Base-by-base conservation (phyloP, 2,797 vertebrate species). In the Gobio occitaniae region DNA sequence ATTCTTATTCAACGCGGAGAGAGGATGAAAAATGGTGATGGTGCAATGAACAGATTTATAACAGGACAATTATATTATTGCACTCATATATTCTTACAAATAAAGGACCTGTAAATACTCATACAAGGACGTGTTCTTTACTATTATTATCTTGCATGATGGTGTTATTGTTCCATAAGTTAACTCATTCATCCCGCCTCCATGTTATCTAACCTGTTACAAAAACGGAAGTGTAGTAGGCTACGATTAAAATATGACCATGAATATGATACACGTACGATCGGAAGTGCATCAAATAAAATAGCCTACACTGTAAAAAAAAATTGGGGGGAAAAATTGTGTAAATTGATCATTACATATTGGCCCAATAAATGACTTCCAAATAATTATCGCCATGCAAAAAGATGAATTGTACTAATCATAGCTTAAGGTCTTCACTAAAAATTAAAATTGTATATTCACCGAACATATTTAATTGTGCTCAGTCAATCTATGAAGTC, bases 181-280 rank as follows among this genome's bases (percentile, higher is more conserved):
- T 50, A 63, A 54, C 10, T 47, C 11, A 74, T 66, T 76, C 10
- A 41, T 54, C 59, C 72, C 32, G 32, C 21, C 36, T 29, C 21
- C 21, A 8, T 29, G 47, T 83, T 76, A 68, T 32, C 21, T 66
- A 83, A 76, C 32, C 32, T 41, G 72, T 76, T 41, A 44, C 12
- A 68, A 29, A 10, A 71, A 66, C n/a, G 52, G 16, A 83, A 41
- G 59, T 52, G 3, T 25, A 25, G 32, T 6, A 25, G 25, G 25
- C 25, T 25, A 4, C 3, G 54, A 13, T 32, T n/a, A 7, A 15
- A 76, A 56, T 15, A n/a, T 76, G 52, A 25, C 25, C 25, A 25
- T 25, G 25, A 25, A 25, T 25, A 25, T 25, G 25, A 25, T n/a
- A 38, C 4, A 12, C 2, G 1, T 38, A 13, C n/a, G 6, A 54